Conservation (phyloP, 2,113 vertebrate genomes). For the Thamnaconus septentrionalis region DNA sequence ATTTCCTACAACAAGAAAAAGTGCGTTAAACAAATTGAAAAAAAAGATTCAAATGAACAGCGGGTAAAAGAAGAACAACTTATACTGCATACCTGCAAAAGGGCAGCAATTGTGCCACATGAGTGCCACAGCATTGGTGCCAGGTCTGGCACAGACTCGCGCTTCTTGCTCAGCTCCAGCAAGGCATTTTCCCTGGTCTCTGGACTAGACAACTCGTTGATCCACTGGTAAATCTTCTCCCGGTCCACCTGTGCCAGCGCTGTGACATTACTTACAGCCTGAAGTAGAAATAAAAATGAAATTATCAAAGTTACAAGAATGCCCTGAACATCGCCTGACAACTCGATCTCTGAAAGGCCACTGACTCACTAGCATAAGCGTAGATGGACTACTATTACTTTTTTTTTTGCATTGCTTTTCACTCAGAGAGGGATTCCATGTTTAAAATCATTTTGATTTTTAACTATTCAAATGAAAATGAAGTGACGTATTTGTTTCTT, state of each 20-base stretch:
- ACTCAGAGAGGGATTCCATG: too few species aligned
- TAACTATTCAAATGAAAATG: too few species aligned
- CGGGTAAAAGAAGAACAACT: too few species aligned
- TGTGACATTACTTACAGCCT: conserved; percentile 84
- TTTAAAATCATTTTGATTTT: too few species aligned
- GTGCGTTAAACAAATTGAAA: neutral
- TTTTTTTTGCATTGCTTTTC: too few species aligned
- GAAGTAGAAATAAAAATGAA: neutral
- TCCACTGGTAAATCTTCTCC: conserved; percentile 97
- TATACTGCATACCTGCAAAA: conserved; percentile 82
- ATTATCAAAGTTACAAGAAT: too few species aligned
- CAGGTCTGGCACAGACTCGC: conserved; percentile 90
- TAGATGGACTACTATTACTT: too few species aligned
- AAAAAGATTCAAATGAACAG: neutral
- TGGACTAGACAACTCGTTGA: conserved; percentile 92
- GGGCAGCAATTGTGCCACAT: conserved; percentile 89
- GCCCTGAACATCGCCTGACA: too few species aligned
- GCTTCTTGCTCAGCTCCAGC: conserved; percentile 93
- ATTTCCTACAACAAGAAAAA: conserved; percentile 80
- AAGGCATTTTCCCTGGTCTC: conserved; percentile 92
- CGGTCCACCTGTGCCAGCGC: conserved; percentile 92
- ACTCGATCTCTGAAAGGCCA: too few species aligned
- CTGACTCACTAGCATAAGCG: too few species aligned
- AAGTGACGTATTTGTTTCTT: too few species aligned
- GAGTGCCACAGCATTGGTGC: conserved; percentile 97